Evolutionary conservation across 1,140 invertebrate genomes (phyloP), one percentile per base, ranked within the genome.

Genomic region (Plectrocnemia conspersa): DNA sequence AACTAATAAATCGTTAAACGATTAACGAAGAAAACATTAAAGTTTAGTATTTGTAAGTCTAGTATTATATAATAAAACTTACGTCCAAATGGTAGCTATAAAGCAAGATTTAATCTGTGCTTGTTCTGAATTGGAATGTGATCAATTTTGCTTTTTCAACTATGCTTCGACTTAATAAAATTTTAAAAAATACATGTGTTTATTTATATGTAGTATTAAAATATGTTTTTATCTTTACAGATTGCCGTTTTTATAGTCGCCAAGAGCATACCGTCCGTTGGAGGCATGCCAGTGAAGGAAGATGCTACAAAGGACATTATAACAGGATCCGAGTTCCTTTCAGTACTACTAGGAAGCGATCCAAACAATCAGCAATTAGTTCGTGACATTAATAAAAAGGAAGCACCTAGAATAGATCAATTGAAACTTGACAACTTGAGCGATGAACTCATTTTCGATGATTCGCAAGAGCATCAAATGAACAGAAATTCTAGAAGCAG

Each of bases 381-480:
- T 15, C 16, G 44, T 23, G 59, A 61, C 36, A 58, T 61, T 9
- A 61, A 57, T 38, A 61, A 61, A 41, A 61, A 54, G 38, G 59
- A 61, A 52, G 59, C 59, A 4, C 59, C 59, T 6, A 54, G 59
- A 61, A 61, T 61, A 56, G 25, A 9, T 29, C 2, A 36, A 11
- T 27, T 41, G 3, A 27, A 56, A 44, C 21, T 44, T 11, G 10
- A n/a, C 22, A 19, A 56, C n/a, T 27, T 56, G 16, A 42, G 38
- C 21, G 52, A 58, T 19, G 59, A 58, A 41, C 15, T 55, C 9
- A 40, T 52, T 25, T 2, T 49, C n/a, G 24, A 49, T 25, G 29
- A 48, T 40, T 45, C 41, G 11, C 52, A n/a, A 35, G 46, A 57
- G 3, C 23, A 52, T 25, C 52, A 50, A 13, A 18, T 24, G 3